Evolutionary conservation across 2,113 vertebrate genomes (phyloP).

Genomic region (Fregata magnificens): DNA sequence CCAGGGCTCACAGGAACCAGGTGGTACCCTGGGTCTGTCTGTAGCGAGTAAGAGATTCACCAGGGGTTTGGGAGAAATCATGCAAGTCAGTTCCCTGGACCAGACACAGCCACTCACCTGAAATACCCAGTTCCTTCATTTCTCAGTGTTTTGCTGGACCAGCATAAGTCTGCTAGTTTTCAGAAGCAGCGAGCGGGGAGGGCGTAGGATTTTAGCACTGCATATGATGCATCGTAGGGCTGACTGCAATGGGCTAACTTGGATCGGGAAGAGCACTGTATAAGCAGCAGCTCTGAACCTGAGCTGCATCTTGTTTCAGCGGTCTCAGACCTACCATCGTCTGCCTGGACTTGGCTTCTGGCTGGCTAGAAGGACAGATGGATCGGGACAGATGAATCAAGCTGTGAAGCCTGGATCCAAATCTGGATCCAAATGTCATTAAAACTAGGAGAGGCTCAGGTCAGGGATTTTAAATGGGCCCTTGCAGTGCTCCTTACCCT

Average conservation of each 20-base stretch:
- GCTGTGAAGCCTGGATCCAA: conserved; percentile 52
- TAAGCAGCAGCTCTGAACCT: conserved; percentile 46
- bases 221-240: neutral
- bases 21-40: neutral
- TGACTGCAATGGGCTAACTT: conserved; percentile 45
- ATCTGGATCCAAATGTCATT: conserved; percentile 51
- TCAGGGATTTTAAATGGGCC: conserved; percentile 4
- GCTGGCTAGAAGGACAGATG: conserved; percentile 58
- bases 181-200: neutral
- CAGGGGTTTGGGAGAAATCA: neutral
- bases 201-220: neutral
- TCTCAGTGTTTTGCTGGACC: neutral
- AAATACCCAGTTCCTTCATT: neutral
- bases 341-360: conserved; percentile 51
- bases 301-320: conserved; percentile 17
- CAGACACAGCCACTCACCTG: neutral
- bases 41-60: neutral
- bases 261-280: neutral
- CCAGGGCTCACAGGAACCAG: neutral
- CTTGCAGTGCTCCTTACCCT: neutral
- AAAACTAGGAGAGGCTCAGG: neutral
- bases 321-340: conserved; percentile 27
- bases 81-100: neutral
- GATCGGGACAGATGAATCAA: conserved; percentile 56
- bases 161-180: neutral